phyloP scores from a whole-genome alignment of 92 coral and sea anemone species.

The Bergia sp. region DNA sequence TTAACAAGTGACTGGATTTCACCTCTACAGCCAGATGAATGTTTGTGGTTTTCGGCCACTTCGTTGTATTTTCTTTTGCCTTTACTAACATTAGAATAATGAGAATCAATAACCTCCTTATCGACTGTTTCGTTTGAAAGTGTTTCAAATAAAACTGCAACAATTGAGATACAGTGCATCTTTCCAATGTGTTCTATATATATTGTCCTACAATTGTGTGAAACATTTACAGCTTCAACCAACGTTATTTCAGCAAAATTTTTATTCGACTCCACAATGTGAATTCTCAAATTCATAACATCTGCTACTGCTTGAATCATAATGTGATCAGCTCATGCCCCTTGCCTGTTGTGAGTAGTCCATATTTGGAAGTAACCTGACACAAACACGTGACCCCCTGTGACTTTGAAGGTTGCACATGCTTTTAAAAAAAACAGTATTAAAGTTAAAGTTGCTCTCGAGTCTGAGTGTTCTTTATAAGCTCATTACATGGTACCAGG shows the following conservation, averaged over 20 bases:
- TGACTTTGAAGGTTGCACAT: no score
- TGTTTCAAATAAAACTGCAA: neutral
- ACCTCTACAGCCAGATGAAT: neutral
- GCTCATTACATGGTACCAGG: constrained; percentile 2
- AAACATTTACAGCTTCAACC: neutral
- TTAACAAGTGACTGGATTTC: neutral
- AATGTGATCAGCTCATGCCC: constrained; percentile 29
- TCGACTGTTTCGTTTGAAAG: neutral
- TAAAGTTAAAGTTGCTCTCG: no score
- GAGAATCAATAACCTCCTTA: constrained; percentile 6
- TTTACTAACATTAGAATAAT: neutral
- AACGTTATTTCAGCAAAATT: neutral
- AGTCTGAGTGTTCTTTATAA: neutral
- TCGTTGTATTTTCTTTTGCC: constrained; percentile 29
- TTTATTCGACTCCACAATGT: constrained; percentile 4
- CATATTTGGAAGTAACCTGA: no score
- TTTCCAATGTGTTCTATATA: neutral
- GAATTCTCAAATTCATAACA: neutral
- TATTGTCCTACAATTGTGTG: neutral
- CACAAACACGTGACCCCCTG: no score
- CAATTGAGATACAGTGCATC: constrained; percentile 3
- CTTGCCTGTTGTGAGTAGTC: no score
- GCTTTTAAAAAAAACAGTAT: no score
- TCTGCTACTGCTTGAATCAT: constrained; percentile 24
- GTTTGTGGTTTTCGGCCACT: constrained; percentile 17